phyloP scores from a whole-genome alignment of 2,797 vertebrate genomes.

The Gouania willdenowi region DNA sequence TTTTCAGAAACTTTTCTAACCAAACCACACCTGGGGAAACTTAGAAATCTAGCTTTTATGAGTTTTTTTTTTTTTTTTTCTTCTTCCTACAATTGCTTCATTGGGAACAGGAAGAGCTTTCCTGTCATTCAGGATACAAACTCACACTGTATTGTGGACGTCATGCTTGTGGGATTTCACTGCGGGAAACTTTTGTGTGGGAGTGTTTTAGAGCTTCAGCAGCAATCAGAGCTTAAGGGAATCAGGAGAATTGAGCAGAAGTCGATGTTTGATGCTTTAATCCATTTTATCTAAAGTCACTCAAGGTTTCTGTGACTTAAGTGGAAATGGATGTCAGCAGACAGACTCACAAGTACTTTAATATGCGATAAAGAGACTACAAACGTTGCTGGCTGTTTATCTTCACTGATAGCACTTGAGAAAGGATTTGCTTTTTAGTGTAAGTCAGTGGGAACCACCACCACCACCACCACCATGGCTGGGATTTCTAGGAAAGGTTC shows the following conservation, averaged over 20 bases:
- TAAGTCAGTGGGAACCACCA: neutral
- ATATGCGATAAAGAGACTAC: slow-evolving; percentile 5
- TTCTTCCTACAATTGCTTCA: too few species aligned
- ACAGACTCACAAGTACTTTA: slow-evolving; percentile 21
- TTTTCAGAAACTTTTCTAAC: neutral
- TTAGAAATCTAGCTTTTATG: slow-evolving; percentile 3
- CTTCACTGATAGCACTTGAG: slow-evolving; percentile 13
- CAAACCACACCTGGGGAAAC: slow-evolving; percentile 11
- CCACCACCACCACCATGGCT: slow-evolving; percentile 82
- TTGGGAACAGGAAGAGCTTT: slow-evolving; percentile 56
- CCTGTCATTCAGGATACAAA: slow-evolving; percentile 69
- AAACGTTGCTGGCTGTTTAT: slow-evolving; percentile 19
- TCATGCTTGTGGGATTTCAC: slow-evolving; percentile 52
- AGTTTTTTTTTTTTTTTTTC: too few species aligned
- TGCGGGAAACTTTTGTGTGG: slow-evolving; percentile 60
- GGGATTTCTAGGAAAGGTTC: slow-evolving; percentile 89
- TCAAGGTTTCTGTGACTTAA: slow-evolving; percentile 8
- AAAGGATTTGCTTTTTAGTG: slow-evolving; percentile 13
- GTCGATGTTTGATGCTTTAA: slow-evolving; percentile 36
- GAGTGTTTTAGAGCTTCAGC: slow-evolving; percentile 54
- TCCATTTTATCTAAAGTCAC: neutral
- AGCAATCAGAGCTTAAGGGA: slow-evolving; percentile 33
- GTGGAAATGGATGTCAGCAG: slow-evolving; percentile 8
- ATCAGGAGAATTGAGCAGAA: slow-evolving; percentile 25
- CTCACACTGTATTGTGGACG: slow-evolving; percentile 61